Percentiles rank a stretch among this genome's conserved stretches.
phyloP scores from a whole-genome alignment of 2,113 vertebrate species.

The Globicephala melas region DNA sequence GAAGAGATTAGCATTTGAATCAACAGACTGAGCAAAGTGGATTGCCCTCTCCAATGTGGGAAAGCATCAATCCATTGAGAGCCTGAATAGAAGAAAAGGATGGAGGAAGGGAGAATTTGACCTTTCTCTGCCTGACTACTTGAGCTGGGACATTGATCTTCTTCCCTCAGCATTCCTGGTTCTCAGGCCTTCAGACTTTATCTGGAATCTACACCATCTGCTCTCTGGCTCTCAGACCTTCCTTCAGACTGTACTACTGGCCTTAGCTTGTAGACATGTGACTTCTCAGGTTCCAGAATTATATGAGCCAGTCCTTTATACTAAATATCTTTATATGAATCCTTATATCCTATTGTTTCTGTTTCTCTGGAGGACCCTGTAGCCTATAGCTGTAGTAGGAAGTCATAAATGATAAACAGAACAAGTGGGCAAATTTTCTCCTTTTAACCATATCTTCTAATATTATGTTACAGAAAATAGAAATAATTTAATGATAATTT shows the following conservation, averaged over 20 bases:
- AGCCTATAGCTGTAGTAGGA: constrained; percentile 24
- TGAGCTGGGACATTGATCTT: background rate
- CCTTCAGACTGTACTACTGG: background rate
- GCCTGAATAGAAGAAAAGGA: background rate
- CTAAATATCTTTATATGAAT: background rate
- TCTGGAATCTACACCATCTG: background rate
- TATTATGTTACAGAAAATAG: constrained; percentile 51
- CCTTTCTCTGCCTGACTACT: background rate
- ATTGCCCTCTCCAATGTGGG: background rate
- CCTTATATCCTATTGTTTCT: background rate
- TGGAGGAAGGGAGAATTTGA: background rate
- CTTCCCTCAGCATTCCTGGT: background rate
- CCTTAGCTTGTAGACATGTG: background rate
- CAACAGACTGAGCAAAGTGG: background rate
- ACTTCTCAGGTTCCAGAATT: background rate
- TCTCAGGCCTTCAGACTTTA: background rate
- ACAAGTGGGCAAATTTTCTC: constrained; percentile 54
- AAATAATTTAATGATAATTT: constrained; percentile 53
- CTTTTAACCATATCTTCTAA: constrained; percentile 41
- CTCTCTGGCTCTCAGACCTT: background rate
- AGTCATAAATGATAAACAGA: background rate
- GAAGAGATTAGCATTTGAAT: background rate
- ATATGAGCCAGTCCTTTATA: background rate
- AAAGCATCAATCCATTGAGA: background rate
- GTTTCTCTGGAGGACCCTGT: background rate